Evolutionary conservation across 2,797 vertebrate species (phyloP), one percentile per base, ranked within the genome.

Genomic region (Acomys russatus): DNA sequence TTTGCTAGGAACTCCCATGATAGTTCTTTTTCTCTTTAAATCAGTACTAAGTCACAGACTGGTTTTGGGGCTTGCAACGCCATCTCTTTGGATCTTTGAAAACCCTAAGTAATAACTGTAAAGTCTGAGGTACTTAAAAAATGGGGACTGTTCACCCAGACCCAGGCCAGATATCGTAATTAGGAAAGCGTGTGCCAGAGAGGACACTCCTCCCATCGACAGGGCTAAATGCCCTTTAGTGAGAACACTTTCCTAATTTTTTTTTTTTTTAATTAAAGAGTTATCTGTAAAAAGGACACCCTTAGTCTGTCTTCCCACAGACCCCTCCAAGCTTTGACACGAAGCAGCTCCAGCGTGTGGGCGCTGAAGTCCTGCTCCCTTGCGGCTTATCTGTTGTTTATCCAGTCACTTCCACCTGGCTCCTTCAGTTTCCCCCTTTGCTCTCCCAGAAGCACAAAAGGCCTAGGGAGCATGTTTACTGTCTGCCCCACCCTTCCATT

Each of bases 361-460:
- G 6, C 63, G 77, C 59, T 74, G 59, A 56, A 15, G 56, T 4
- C 3, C 88, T 83, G 51, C 68, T 87, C 92, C 95, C 92, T 92
- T n/a, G 94, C 51, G 64, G 94, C 87, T 76, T 94, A 97, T 97
- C 96, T 96, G 18, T 35, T 97, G 95, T 96, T 97, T 96, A 97
- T 91, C 90, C 95, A 97, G 96, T 64, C 87, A 94, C 93, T 98
- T 97, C 92, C 96, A 94, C 86, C 79, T 83, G 66, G 74, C 28
- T 74, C n/a, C 88, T 78, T 86, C 0, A 2, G 68, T 33, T 97
- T 98, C 79, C 88, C 88, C 86, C 44, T 97, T 49, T 1, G 1
- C 66, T 84, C 64, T 49, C 30, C 87, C 88, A 71, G 74, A 86
- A 95, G 85, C 23, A 80, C n/a, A 66, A 54, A 92, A 91, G 10